phyloP scores from a whole-genome alignment of 1,140 invertebrate species.

The Cyrtorhinus lividipennis region DNA sequence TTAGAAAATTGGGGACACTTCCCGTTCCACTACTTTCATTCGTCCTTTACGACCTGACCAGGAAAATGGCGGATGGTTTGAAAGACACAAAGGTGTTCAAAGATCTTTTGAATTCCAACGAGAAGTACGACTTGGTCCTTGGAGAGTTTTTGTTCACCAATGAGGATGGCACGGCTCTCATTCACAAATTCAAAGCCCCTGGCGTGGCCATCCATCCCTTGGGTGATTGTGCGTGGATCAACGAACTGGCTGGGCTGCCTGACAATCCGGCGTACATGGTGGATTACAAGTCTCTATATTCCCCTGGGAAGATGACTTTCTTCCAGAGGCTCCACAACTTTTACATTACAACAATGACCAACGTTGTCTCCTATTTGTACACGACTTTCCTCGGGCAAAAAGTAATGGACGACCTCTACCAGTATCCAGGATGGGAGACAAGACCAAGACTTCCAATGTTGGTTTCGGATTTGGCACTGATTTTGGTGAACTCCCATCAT shows the following conservation, averaged over 20 bases:
- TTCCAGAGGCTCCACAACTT: constrained; percentile 15
- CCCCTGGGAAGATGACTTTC: constrained; percentile 21
- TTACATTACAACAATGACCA: not conserved
- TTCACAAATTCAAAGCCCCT: not conserved
- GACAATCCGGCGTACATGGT: constrained; percentile 20
- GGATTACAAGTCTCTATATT: constrained; percentile 10
- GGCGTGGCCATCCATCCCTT: not conserved
- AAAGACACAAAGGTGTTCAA: not conserved
- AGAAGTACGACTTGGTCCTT: not conserved
- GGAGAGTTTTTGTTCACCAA: not conserved
- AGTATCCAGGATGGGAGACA: constrained; percentile 20
- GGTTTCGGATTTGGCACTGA: constrained; percentile 20
- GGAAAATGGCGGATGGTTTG: not conserved
- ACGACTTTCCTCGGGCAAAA: not conserved
- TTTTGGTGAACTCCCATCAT: constrained; percentile 28
- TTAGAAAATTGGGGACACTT: no score
- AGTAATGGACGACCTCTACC: constrained; percentile 18
- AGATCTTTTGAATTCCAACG: not conserved
- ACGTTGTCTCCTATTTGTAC: not conserved
- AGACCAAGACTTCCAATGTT: constrained; percentile 22
- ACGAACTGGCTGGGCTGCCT: constrained; percentile 19
- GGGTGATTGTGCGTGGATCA: not conserved
- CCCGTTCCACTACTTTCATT: not conserved
- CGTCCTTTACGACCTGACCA: not conserved
- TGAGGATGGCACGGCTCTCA: not conserved